A percentile compares a stretch with the other conserved stretches of the same genome.
Conservation (phyloP, 92 coral and sea anemone genomes). For the Paragorgia papillata region DNA sequence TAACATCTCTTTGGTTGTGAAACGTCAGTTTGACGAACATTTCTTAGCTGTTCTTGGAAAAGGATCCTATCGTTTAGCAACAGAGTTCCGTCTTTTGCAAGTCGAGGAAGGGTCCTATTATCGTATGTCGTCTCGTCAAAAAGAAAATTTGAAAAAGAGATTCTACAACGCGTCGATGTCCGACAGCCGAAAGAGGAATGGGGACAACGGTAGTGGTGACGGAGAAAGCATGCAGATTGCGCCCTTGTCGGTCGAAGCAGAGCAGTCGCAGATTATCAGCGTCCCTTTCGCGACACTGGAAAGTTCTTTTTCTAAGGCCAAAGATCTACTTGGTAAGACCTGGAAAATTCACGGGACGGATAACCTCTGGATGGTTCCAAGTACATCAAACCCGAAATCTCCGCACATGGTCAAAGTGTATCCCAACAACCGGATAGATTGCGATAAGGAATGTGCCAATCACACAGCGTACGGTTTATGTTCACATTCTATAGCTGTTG, state of each 20-base stretch:
- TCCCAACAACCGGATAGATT: neutral
- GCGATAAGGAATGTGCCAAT: conserved; percentile 19
- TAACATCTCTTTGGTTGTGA: neutral
- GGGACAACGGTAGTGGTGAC: conserved; percentile 1
- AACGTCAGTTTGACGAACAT: conserved; percentile 11
- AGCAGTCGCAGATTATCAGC: neutral
- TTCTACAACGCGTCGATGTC: conserved; percentile 22
- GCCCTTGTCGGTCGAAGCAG: neutral
- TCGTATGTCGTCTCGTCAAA: conserved; percentile 1
- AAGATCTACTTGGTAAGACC: neutral
- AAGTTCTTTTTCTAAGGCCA: neutral
- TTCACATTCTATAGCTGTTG: conserved; percentile 36
- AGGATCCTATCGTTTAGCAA: conserved; percentile 5
- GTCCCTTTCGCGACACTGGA: conserved; percentile 1
- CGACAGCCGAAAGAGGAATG: conserved; percentile 6
- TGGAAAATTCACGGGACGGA: conserved; percentile 30
- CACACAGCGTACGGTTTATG: conserved; percentile 24
- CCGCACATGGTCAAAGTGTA: conserved; percentile 30
- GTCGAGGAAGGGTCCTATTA: conserved; percentile 5
- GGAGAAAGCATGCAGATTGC: neutral
- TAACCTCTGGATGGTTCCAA: conserved; percentile 33
- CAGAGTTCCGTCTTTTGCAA: conserved; percentile 6
- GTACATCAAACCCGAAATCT: conserved; percentile 2
- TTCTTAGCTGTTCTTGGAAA: conserved; percentile 31
- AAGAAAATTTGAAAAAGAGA: conserved; percentile 3